These are phyloP conservation scores for Heliconius ethilla DNA, from an alignment of 2,888 invertebrate species.

Conservation along the genomic window DNA sequence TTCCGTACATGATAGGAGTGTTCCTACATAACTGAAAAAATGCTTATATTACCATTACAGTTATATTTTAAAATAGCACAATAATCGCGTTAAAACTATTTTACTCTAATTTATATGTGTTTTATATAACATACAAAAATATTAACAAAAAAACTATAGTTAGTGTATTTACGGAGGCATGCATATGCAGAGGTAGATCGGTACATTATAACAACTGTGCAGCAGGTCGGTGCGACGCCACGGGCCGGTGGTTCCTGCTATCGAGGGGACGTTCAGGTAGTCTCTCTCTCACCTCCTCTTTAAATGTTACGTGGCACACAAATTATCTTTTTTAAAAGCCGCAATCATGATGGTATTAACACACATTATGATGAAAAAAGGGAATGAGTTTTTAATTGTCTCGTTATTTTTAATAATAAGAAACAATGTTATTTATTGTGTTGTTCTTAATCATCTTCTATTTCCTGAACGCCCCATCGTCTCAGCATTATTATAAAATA, in stretches of 20 bases:
- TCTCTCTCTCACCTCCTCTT: no score
- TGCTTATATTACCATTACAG: constrained; percentile 58
- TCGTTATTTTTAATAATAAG: no score
- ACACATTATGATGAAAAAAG: no score
- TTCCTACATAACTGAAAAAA: constrained; percentile 67
- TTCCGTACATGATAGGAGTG: constrained; percentile 66
- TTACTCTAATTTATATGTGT: constrained; percentile 57
- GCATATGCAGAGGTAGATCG: constrained; percentile 74
- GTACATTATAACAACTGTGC: constrained; percentile 59
- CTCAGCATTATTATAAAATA: background rate
- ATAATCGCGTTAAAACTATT: constrained; percentile 58
- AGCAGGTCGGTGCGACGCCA: constrained; percentile 44
- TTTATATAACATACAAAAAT: constrained; percentile 73
- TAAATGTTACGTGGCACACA: no score
- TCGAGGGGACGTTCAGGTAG: background rate
- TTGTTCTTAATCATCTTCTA: background rate
- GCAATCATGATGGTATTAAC: no score
- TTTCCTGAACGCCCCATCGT: background rate
- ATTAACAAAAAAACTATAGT: constrained; percentile 69
- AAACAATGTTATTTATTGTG: no score
- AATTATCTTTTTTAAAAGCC: no score
- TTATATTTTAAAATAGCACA: constrained; percentile 51
- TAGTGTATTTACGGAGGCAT: constrained; percentile 73
- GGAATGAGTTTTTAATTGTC: no score
- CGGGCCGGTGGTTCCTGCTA: background rate